Conservation (phyloP, 2,113 vertebrate genomes). For the Zosterops pallidus region DNA sequence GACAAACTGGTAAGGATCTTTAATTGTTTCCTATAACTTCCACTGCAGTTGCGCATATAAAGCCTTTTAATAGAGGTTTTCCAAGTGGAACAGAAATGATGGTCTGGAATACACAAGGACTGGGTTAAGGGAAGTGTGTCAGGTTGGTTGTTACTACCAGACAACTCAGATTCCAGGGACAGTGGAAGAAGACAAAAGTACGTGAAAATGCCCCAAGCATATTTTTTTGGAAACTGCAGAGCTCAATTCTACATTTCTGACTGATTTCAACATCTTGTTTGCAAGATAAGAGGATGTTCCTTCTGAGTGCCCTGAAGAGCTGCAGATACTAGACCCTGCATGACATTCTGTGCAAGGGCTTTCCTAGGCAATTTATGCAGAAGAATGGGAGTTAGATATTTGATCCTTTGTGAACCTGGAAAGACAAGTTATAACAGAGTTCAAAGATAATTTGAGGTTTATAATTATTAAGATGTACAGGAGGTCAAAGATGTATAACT, state of each 20-base stretch:
- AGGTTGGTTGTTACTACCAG: background rate
- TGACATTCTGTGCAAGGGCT: background rate
- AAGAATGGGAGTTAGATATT: background rate
- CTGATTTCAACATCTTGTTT: background rate
- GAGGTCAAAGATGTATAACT: background rate
- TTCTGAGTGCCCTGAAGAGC: background rate
- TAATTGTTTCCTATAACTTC: background rate
- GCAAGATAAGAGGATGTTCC: background rate
- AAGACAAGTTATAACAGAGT: background rate
- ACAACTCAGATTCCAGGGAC: background rate
- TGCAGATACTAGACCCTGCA: background rate
- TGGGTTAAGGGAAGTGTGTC: background rate
- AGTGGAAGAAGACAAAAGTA: background rate
- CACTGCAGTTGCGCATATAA: background rate
- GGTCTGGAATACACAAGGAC: background rate
- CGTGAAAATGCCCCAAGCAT: background rate
- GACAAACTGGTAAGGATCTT: background rate
- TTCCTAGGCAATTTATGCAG: background rate
- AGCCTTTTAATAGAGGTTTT: background rate
- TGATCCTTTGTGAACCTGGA: background rate
- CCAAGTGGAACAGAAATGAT: background rate
- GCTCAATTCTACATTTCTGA: background rate
- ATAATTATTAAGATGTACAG: background rate
- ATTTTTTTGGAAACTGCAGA: background rate
- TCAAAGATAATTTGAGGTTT: background rate